phyloP scores from a whole-genome alignment of 1,140 invertebrate species.

The Anoplolepis gracilipes region DNA sequence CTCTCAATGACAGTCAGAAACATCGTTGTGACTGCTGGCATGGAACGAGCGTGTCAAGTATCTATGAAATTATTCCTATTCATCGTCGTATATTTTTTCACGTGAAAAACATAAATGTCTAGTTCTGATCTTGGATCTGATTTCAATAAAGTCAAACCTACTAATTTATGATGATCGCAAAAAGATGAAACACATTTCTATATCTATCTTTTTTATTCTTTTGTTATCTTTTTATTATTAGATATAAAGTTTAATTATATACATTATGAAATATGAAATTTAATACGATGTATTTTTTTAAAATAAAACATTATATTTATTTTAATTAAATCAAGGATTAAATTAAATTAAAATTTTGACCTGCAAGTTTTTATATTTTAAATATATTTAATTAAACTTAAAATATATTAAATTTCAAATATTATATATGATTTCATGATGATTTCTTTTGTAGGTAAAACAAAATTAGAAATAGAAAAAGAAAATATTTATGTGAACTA shows the following conservation, averaged over 20 bases:
- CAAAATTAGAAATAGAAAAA: no score
- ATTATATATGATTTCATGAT: neutral
- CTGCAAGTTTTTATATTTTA: neutral
- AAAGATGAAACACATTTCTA: no score
- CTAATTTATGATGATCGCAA: neutral
- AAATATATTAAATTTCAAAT: neutral
- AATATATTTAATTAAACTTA: neutral
- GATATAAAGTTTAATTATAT: no score
- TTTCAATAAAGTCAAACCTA: neutral
- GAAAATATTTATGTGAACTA: no score
- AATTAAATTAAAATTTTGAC: neutral
- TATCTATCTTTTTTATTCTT: neutral
- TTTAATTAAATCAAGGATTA: neutral
- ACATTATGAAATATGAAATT: neutral
- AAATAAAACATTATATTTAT: neutral
- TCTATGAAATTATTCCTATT: slow-evolving; percentile 46
- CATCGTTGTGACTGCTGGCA: neutral
- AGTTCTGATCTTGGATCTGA: slow-evolving; percentile 12
- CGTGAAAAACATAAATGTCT: slow-evolving; percentile 55
- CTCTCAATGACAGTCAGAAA: slow-evolving; percentile 54
- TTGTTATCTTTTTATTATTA: neutral
- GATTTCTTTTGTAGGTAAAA: neutral
- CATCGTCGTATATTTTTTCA: slow-evolving; percentile 19
- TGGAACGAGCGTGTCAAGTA: slow-evolving; percentile 18
- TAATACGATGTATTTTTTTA: neutral